Conservation (phyloP, 2,113 vertebrate genomes). For the Mormyrus iriodes region DNA sequence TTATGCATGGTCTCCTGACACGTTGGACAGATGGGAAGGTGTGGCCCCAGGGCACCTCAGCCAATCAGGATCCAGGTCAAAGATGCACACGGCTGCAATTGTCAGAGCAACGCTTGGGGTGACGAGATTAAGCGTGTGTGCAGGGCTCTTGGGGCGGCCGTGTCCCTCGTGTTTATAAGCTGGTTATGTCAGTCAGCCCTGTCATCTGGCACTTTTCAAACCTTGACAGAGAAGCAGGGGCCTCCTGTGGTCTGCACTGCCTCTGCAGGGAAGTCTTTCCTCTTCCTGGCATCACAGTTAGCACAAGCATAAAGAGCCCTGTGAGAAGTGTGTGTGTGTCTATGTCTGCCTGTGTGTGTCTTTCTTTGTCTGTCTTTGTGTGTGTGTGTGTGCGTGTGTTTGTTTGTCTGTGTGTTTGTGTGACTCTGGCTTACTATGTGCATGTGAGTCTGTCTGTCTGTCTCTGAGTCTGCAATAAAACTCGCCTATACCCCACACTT, state of each 20-base stretch:
- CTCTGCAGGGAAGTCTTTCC: background rate
- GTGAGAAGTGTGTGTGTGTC: background rate
- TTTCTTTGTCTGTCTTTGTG: background rate
- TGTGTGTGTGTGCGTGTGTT: background rate
- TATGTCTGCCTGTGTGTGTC: background rate
- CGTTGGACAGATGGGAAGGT: background rate
- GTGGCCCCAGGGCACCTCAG: background rate
- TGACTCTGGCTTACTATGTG: background rate
- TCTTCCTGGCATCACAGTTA: background rate
- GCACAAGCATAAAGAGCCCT: background rate
- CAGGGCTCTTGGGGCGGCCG: background rate
- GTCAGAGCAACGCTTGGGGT: background rate
- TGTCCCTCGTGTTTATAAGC: background rate
- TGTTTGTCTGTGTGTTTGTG: background rate
- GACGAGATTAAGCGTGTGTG: background rate
- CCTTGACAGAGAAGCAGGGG: background rate
- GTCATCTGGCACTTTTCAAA: background rate
- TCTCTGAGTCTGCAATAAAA: background rate
- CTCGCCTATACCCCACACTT: background rate
- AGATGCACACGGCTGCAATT: background rate
- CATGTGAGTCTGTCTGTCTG: background rate
- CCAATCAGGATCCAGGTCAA: slow-evolving; percentile 9
- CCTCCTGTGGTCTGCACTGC: background rate
- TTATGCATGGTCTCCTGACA: background rate
- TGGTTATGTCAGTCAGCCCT: background rate